Base-by-base conservation (phyloP, 2,888 invertebrate genomes). In the Ametastegia equiseti region DNA sequence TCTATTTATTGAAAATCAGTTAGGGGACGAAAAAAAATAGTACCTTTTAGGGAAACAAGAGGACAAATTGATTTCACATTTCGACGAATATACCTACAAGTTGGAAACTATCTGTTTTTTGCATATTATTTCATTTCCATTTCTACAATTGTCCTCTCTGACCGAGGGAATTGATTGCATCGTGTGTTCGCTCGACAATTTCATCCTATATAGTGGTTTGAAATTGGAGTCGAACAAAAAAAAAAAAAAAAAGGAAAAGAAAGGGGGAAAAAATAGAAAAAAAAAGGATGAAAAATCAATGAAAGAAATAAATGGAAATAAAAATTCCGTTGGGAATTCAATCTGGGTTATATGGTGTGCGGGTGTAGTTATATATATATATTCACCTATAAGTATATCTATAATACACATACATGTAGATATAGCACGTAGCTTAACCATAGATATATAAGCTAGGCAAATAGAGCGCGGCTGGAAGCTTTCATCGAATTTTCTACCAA, bases 401-500 rank as follows among this genome's bases (percentile, higher is more conserved):
- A 54, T 54, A 54, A 19, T 5, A 54, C n/a, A n/a, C 63, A 42
- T n/a, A n/a, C 5, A 42, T 42, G 9, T 42, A 42, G 42, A 42
- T 42, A 42, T 5, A 7, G n/a, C 11, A 67, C 19, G 67, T 19
- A 39, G n/a, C 36, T 63, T 63, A n/a, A 63, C 33, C 69, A n/a
- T 63, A 63, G 15, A n/a, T 36, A 67, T 67, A 67, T 67, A 67
- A 39, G 23, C 67, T 39, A 67, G 63, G 33, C 36, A 36, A 45
- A 15, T n/a, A n/a, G n/a, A n/a, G n/a, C n/a, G n/a, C 71, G 27
- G 45, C 45, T 15, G 30, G 71, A 54, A 75, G 54, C 50, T 75
- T 75, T 75, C 75, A 75, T 75, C 36, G 75, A 75, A 75, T 75
- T 75, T 75, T 75, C 75, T 75, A 54, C 75, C 9, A 36, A 33